Percentiles rank a stretch among this genome's conserved stretches.
phyloP scores from a whole-genome alignment of 2,888 invertebrate species.

The Apocheima hispidaria region DNA sequence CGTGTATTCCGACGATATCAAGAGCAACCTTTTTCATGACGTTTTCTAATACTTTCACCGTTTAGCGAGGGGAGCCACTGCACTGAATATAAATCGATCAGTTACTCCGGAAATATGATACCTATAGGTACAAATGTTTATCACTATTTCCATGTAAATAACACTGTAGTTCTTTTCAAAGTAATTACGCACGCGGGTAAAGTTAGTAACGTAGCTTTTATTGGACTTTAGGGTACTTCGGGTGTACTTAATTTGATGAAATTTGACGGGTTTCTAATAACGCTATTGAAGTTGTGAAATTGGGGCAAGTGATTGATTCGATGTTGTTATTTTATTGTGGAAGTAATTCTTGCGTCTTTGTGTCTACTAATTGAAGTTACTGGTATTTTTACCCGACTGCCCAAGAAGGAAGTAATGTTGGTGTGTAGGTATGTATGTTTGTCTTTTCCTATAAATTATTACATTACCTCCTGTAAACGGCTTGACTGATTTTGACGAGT shows the following conservation, averaged over 20 bases:
- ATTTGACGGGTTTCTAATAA: slow-evolving; percentile 35
- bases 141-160: slow-evolving; percentile 24
- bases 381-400: too few species aligned
- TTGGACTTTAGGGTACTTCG: slow-evolving; percentile 17
- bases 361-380: neutral
- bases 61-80: slow-evolving; percentile 28
- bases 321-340: slow-evolving; percentile 28
- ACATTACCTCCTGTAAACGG: too few species aligned
- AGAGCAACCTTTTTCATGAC: slow-evolving; percentile 25
- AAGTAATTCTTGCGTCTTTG: slow-evolving; percentile 21
- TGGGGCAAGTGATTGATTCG: slow-evolving; percentile 32
- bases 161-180: neutral
- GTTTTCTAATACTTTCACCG: slow-evolving; percentile 30
- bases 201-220: slow-evolving; percentile 15
- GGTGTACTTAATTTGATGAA: slow-evolving; percentile 41
- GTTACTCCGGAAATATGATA: slow-evolving; percentile 37
- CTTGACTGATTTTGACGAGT: too few species aligned
- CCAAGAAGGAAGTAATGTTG: too few species aligned
- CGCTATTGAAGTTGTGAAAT: slow-evolving; percentile 34
- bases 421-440: too few species aligned
- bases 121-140: neutral
- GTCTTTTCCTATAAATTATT: too few species aligned
- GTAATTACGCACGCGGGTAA: slow-evolving; percentile 5
- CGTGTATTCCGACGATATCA: slow-evolving; percentile 38
- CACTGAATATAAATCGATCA: slow-evolving; percentile 42